These are phyloP conservation scores for Dione vanillae DNA, from an alignment of 2,888 invertebrate species.

Conservation along the genomic window DNA sequence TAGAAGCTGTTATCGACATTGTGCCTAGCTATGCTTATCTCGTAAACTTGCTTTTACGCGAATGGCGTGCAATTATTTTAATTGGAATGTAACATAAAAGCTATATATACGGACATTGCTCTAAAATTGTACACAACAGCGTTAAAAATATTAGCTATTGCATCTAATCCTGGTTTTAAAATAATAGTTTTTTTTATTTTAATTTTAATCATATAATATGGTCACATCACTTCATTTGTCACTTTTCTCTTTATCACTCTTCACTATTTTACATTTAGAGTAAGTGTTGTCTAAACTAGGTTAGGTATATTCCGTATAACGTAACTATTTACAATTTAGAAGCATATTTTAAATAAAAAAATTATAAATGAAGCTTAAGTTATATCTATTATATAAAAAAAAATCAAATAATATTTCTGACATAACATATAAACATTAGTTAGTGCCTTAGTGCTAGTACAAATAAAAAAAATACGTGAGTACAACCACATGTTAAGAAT, in stretches of 20 bases:
- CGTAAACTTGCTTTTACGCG: conserved; percentile 26
- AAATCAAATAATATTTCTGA: background rate
- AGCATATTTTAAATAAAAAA: background rate
- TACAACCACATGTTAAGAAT: background rate
- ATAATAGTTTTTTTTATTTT: too few species aligned
- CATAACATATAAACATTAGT: background rate
- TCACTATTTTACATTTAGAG: too few species aligned
- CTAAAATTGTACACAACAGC: too few species aligned
- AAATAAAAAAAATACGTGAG: background rate
- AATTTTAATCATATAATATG: too few species aligned
- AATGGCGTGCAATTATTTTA: conserved; percentile 12
- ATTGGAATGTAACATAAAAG: conserved; percentile 6
- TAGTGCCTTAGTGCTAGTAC: background rate
- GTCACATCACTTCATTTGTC: too few species aligned
- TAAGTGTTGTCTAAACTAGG: too few species aligned
- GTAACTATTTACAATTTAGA: background rate
- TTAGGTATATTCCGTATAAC: too few species aligned
- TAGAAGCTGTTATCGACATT: conserved; percentile 45
- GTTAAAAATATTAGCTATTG: too few species aligned
- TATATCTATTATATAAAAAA: background rate
- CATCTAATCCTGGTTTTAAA: too few species aligned
- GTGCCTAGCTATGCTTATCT: conserved; percentile 38
- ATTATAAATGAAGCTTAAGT: background rate
- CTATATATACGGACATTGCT: background rate
- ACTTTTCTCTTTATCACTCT: too few species aligned